Evolutionary conservation across 2,888 invertebrate species (phyloP), one percentile per base, ranked within the genome.

Genomic region (Carpatolechia fugitivella): DNA sequence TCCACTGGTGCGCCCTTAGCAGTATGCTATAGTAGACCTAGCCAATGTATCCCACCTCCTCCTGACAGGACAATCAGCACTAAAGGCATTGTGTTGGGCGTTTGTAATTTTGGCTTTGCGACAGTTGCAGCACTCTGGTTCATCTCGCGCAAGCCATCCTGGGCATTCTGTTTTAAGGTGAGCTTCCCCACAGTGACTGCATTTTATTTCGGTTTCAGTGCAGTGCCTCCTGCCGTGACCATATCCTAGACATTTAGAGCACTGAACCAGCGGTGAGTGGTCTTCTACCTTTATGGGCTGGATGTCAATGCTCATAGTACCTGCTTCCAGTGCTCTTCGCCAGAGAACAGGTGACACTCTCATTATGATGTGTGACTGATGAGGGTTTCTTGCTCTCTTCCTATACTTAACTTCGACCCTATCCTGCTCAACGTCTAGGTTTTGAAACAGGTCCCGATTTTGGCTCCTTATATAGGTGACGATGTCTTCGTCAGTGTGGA

Each of bases 161-260:
- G 41, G 11, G 35, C 58, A 58, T 0, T 58, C 53, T 0, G 10
- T 11, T 0, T 14, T 0, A 7, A 33, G 3, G 10, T 58, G 56
- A 0, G 52, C 56, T 0, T 40, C 58, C 0, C 51, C 48, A 11
- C 56, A 58, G 36, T 58, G 56, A 18, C 56, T 52, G 24, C 58
- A 58, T 6, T 48, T 1, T 6, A 46, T 46, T 0, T 8, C 38
- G 1, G 30, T 2, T n/a, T 54, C 54, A 1, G 24, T 55, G 20
- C 54, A 57, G 10, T 46, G 24, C 0, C 30, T 5, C 7, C 36
- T 11, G n/a, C n/a, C n/a, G n/a, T n/a, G n/a, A n/a, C n/a, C n/a
- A n/a, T n/a, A n/a, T n/a, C n/a, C n/a, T n/a, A n/a, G n/a, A n/a
- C n/a, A n/a, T n/a, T n/a, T n/a, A n/a, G n/a, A n/a, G n/a, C n/a